Evolutionary conservation across 2,113 vertebrate genomes (phyloP).

Genomic region (Ardeotis arabs): DNA sequence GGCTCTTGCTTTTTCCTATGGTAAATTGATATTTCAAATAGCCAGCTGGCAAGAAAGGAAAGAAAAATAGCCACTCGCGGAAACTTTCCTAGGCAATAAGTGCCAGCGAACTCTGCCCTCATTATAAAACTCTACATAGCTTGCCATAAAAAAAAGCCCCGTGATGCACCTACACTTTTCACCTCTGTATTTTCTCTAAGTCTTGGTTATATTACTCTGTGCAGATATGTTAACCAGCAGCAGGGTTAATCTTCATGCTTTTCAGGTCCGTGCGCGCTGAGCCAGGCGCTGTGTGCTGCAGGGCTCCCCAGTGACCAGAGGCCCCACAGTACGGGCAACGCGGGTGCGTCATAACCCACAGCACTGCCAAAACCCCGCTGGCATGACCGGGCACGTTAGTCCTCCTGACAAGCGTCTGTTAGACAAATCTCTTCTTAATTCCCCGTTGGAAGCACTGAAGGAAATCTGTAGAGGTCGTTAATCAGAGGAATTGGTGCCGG

Average conservation of each 20-base stretch:
- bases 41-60: slow-evolving; percentile 21
- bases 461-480: background rate
- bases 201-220: background rate
- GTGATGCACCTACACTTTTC: slow-evolving; percentile 36
- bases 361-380: accelerated
- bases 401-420: background rate
- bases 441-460: background rate
- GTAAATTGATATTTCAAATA: slow-evolving; percentile 33
- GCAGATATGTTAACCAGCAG: background rate
- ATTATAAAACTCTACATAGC: slow-evolving; percentile 57
- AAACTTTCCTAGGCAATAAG: slow-evolving; percentile 64
- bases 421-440: background rate
- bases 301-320: background rate
- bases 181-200: background rate
- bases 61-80: slow-evolving; percentile 20
- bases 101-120: slow-evolving; percentile 61
- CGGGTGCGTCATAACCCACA: accelerated
- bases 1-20: slow-evolving; percentile 23
- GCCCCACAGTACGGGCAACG: accelerated
- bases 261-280: background rate
- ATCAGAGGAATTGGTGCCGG: background rate
- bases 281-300: background rate
- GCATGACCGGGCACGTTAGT: accelerated
- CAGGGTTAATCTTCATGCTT: background rate
- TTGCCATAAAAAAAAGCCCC: slow-evolving; percentile 26